phyloP scores from a whole-genome alignment of 2,797 vertebrate genomes.

The Etheostoma nigrum region DNA sequence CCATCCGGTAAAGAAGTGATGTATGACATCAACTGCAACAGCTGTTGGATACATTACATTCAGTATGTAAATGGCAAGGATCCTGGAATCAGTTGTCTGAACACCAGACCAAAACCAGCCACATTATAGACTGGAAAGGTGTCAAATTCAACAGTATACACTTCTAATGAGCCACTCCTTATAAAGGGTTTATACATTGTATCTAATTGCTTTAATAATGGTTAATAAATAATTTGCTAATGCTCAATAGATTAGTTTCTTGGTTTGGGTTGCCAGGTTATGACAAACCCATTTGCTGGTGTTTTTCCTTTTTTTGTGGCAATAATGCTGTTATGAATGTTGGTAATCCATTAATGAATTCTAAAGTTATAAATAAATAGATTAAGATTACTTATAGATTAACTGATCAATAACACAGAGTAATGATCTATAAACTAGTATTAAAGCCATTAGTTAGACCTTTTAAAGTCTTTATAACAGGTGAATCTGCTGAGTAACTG shows the following conservation, averaged over 20 bases:
- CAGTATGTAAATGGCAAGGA: neutral
- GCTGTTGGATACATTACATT: neutral
- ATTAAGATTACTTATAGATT: neutral
- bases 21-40: neutral
- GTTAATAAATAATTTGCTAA: neutral
- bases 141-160: neutral
- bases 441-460: neutral
- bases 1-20: neutral
- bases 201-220: too few species aligned
- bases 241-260: neutral
- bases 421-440: neutral
- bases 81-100: neutral
- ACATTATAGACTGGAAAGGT: neutral
- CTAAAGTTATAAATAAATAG: neutral
- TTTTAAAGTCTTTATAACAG: neutral
- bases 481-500: neutral
- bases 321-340: neutral
- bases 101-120: neutral
- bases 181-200: too few species aligned
- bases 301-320: neutral
- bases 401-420: neutral
- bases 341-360: neutral
- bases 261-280: neutral
- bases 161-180: too few species aligned
- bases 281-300: neutral